Percentiles rank a stretch among this genome's conserved stretches.
phyloP scores from a whole-genome alignment of 1,140 invertebrate genomes.

The Pissodes strobi region DNA sequence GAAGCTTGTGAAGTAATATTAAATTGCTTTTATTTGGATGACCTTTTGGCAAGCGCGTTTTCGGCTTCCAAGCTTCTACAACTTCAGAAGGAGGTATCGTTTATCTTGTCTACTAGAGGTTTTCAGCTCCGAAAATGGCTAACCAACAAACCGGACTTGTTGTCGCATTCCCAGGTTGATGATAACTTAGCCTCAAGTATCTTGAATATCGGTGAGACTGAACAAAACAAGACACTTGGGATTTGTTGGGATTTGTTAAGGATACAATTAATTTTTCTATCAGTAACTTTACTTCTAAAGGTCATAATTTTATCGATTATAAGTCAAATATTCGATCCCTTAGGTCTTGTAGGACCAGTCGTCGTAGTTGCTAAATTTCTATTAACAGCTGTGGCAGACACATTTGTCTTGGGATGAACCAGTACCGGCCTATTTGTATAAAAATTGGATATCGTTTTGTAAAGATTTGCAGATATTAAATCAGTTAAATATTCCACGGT shows the following conservation, averaged over 20 bases:
- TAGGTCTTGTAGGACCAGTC: neutral
- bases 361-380: neutral
- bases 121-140: conserved; percentile 44
- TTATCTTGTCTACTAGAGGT: conserved; percentile 32
- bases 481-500: neutral
- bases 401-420: neutral
- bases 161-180: conserved; percentile 13
- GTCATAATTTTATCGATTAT: neutral
- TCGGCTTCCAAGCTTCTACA: conserved; percentile 25
- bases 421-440: neutral
- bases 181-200: conserved; percentile 30
- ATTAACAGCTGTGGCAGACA: neutral
- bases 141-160: conserved; percentile 26
- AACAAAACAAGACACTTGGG: neutral
- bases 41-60: conserved; percentile 52
- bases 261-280: neutral
- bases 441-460: neutral
- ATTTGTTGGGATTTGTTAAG: neutral
- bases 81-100: conserved; percentile 32
- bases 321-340: neutral
- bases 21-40: conserved; percentile 58
- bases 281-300: neutral
- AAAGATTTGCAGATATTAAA: neutral
- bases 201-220: conserved; percentile 27
- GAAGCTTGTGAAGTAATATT: conserved; percentile 41